phyloP scores from a whole-genome alignment of 1,140 invertebrate genomes.

The Polypedilum vanderplanki region DNA sequence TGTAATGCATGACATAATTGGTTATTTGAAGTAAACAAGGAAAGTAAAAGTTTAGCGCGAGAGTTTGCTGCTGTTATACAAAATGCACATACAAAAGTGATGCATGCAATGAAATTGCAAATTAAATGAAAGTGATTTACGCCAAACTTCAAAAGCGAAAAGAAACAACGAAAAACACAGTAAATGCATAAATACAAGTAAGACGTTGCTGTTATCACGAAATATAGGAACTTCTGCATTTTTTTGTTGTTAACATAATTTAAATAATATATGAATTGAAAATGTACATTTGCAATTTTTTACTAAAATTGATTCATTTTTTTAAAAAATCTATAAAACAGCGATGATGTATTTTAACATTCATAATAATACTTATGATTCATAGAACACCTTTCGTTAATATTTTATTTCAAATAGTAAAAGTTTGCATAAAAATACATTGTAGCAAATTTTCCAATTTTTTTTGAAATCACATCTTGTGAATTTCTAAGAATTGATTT shows the following conservation, averaged over 20 bases:
- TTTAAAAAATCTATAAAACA: not conserved
- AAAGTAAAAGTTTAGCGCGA: not conserved
- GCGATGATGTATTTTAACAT: not conserved
- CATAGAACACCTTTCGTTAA: not conserved
- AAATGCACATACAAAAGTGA: not conserved
- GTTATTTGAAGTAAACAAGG: not conserved
- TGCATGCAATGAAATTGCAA: not conserved
- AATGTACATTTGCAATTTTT: no score
- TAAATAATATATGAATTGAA: no score
- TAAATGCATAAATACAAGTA: not conserved
- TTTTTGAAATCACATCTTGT: not conserved
- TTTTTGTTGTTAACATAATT: no score
- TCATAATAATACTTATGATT: not conserved
- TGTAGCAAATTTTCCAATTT: conserved; percentile 28
- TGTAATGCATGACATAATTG: conserved; percentile 7
- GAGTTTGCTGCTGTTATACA: not conserved
- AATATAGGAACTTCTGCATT: no score
- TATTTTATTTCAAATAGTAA: not conserved
- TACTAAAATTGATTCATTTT: no score
- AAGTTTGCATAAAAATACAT: conserved; percentile 8
- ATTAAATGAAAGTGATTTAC: conserved; percentile 13
- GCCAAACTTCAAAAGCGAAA: not conserved
- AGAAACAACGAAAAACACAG: not conserved
- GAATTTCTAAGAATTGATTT: conserved; percentile 1
- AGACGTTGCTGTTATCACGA: no score